Conservation (phyloP, 2,113 vertebrate genomes). For the rat (Rattus norvegicus) region DNA sequence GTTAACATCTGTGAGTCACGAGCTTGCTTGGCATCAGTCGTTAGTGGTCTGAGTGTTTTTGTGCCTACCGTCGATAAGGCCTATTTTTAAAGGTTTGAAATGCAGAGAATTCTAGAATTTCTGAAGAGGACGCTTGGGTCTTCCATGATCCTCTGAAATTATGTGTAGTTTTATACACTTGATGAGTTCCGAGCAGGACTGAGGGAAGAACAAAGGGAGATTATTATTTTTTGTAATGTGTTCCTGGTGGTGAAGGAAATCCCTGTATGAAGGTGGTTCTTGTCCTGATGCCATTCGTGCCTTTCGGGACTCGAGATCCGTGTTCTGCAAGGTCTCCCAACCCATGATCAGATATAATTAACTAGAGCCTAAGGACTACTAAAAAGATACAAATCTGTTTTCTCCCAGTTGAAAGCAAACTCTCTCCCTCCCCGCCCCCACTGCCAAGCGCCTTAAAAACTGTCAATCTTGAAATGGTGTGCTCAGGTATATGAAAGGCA, state of each 20-base stretch:
- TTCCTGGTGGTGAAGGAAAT: background rate
- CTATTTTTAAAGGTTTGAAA: conserved; percentile 75
- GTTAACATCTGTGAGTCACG: conserved; percentile 87
- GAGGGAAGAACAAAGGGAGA: background rate
- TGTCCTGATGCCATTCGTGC: background rate
- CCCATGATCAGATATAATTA: conserved; percentile 11
- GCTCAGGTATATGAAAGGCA: background rate
- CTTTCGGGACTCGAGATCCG: background rate
- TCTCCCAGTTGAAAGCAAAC: background rate
- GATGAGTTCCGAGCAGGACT: background rate
- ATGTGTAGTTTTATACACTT: conserved; percentile 28
- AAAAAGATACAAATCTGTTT: conserved; percentile 52
- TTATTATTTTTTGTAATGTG: background rate
- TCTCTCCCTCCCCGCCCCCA: background rate
- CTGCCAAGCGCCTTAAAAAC: background rate
- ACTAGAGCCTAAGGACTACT: conserved; percentile 19
- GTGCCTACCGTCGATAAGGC: conserved; percentile 77
- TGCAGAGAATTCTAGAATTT: background rate
- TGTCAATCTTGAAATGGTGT: conserved; percentile 25
- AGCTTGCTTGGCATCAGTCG: conserved; percentile 79
- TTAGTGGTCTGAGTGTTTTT: conserved; percentile 86
- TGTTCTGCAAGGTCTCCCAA: background rate
- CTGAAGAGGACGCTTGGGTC: background rate
- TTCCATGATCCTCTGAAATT: conserved; percentile 39
- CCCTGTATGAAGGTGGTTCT: background rate